phyloP scores from a whole-genome alignment of 2,888 invertebrate genomes.

The Linnaemya tessellans region DNA sequence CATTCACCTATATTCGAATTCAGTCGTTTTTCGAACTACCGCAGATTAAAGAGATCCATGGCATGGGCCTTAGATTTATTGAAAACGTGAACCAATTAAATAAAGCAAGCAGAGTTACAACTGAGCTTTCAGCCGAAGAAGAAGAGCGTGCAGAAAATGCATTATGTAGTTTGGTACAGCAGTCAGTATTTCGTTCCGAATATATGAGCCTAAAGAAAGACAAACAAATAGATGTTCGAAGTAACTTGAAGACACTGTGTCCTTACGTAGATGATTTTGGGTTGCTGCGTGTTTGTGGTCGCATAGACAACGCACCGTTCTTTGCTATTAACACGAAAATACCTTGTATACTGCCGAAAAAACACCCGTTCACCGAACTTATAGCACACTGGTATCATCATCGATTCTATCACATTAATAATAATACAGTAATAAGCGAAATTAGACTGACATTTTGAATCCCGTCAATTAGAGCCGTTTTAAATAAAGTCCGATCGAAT shows the following conservation, averaged over 20 bases:
- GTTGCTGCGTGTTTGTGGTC: neutral
- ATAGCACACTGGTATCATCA: too few relatives aligned
- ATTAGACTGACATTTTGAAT: constrained; percentile 61
- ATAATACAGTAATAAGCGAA: constrained; percentile 28
- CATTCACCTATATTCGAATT: constrained; percentile 9
- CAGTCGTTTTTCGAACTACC: constrained; percentile 39
- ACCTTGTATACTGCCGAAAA: neutral
- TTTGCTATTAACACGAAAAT: neutral
- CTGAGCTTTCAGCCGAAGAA: neutral
- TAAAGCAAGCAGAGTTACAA: neutral
- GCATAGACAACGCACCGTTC: neutral
- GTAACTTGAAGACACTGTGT: neutral
- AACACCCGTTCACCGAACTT: too few relatives aligned
- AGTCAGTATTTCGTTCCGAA: neutral
- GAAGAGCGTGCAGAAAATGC: neutral
- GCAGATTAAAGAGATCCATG: constrained; percentile 13
- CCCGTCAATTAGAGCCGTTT: constrained; percentile 28
- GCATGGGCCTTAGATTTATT: neutral
- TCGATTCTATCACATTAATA: neutral
- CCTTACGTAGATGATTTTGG: neutral
- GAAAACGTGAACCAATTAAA: neutral
- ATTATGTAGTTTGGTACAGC: neutral
- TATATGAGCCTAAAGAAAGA: neutral
- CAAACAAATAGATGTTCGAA: neutral
- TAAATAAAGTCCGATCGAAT: constrained; percentile 13